These are phyloP conservation scores for Leptodactylus fallax DNA, from an alignment of 2,797 vertebrate genomes.

Conservation along the genomic window DNA sequence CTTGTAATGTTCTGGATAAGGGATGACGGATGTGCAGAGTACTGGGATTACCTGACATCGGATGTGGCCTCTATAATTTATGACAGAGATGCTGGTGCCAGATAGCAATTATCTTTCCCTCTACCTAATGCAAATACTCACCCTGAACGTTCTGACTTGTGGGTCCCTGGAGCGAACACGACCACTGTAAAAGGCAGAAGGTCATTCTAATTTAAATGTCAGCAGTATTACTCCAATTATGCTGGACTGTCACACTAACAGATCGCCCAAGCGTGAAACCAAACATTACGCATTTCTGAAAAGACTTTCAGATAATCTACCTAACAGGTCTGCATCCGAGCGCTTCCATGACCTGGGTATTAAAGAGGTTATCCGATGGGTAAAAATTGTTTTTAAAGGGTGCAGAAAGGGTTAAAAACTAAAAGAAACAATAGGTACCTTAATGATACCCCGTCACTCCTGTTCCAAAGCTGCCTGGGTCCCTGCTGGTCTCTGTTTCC, in stretches of 20 bases:
- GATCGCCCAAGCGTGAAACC: background rate
- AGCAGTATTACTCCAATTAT: constrained; percentile 23
- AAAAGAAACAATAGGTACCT: too few relatives aligned
- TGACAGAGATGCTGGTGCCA: background rate
- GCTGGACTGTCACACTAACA: constrained; percentile 5
- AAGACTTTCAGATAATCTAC: background rate
- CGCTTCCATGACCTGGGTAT: background rate
- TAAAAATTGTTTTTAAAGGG: too few relatives aligned
- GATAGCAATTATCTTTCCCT: constrained; percentile 15
- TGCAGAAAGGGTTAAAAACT: too few relatives aligned
- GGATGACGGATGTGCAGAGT: background rate
- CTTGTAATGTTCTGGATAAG: background rate
- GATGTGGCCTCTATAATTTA: constrained; percentile 24
- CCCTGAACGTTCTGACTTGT: constrained; percentile 8
- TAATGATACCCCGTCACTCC: too few relatives aligned
- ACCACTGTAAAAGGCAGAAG: constrained; percentile 9
- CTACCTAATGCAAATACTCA: constrained; percentile 28
- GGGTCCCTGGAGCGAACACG: constrained; percentile 14
- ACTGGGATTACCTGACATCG: constrained; percentile 21
- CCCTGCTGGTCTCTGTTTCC: too few relatives aligned
- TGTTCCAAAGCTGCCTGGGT: too few relatives aligned
- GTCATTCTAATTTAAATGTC: constrained; percentile 24
- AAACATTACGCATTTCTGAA: background rate
- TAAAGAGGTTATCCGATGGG: background rate
- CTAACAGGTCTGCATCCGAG: background rate